Evolutionary conservation across 2,113 vertebrate genomes (phyloP), one percentile per base, ranked within the genome.

Genomic region (Dicentrarchus labrax): DNA sequence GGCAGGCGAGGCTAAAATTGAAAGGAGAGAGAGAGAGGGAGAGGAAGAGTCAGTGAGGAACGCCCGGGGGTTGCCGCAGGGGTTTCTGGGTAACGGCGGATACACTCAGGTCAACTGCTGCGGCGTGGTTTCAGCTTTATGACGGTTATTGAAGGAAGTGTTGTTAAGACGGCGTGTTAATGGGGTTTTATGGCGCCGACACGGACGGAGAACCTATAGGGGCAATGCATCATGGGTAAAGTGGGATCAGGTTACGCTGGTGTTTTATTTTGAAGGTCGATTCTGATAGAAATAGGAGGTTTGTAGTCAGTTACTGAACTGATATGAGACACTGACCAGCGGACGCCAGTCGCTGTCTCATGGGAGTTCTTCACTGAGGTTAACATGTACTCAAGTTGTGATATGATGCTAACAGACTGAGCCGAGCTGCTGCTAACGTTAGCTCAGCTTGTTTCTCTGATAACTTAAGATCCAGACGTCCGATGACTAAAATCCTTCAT

Each of bases 1-100:
- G 82, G 89, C 87, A 80, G 91, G 89, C 53, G 19, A 78, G 88
- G 73, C 86, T 93, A 80, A 89, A 93, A 93, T 87, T 89, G 92
- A 92, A 91, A 85, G 67, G 76, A 57, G 76, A 47, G 82, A 22
- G 66, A 51, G 74, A 45, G 73, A 38, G 17, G 22, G 43, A 45
- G 64, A 22, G 19, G 39, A 61, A 68, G 43, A 22, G 57, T 17
- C 15, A 30, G 62, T 45, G 61, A 66, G 67, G 19, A 59, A 70
- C 56, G 9, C 72, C 69, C 4, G 47, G 60, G 62, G 74, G 54
- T 60, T 50, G 78, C 75, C 1, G 78, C 66, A 56, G 77, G 74
- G 77, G 61, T 12, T 88, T 90, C 45, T 91, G 89, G 86, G 79
- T 80, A 78, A 79, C 30, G 53, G 70, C 11, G 57, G 43, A 65